Percentiles rank a stretch among this genome's conserved stretches.
These are phyloP conservation scores for Phoeniculus purpureus DNA, from an alignment of 2,797 vertebrate genomes.

Conservation along the genomic window DNA sequence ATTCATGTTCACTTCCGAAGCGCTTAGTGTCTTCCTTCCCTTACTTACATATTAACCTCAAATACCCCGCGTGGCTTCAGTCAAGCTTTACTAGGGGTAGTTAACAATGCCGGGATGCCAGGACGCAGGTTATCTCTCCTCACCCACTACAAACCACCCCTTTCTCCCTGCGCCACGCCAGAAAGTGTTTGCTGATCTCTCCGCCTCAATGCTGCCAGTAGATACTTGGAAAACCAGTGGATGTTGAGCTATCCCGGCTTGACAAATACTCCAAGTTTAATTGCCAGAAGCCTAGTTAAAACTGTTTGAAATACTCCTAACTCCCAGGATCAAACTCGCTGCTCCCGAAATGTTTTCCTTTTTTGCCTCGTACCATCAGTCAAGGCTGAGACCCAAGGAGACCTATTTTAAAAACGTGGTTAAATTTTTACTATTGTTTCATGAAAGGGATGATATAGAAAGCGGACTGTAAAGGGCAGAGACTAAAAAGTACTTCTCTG, in stretches of 20 bases:
- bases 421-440: constrained; percentile 58
- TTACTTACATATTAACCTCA: constrained; percentile 74
- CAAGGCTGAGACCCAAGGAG: constrained; percentile 40
- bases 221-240: constrained; percentile 54
- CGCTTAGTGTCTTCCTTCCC: constrained; percentile 77
- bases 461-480: constrained; percentile 53
- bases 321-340: constrained; percentile 56
- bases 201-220: not conserved
- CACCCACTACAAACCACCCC: not conserved
- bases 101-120: not conserved
- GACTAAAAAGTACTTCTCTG: constrained; percentile 45
- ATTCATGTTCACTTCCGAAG: constrained; percentile 84
- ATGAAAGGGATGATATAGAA: constrained; percentile 64
- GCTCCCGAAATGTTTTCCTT: constrained; percentile 20
- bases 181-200: not conserved
- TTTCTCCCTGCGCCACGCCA: not conserved
- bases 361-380: not conserved
- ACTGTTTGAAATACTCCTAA: constrained; percentile 65
- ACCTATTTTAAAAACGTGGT: constrained; percentile 46
- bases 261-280: constrained; percentile 24
- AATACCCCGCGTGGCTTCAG: constrained; percentile 61
- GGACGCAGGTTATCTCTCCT: not conserved
- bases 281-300: constrained; percentile 63
- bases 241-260: constrained; percentile 25
- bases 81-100: constrained; percentile 54